A percentile compares a stretch with the other conserved stretches of the same genome.
Evolutionary conservation across 2,888 invertebrate genomes (phyloP).

Genomic region (Mythimna albipuncta): DNA sequence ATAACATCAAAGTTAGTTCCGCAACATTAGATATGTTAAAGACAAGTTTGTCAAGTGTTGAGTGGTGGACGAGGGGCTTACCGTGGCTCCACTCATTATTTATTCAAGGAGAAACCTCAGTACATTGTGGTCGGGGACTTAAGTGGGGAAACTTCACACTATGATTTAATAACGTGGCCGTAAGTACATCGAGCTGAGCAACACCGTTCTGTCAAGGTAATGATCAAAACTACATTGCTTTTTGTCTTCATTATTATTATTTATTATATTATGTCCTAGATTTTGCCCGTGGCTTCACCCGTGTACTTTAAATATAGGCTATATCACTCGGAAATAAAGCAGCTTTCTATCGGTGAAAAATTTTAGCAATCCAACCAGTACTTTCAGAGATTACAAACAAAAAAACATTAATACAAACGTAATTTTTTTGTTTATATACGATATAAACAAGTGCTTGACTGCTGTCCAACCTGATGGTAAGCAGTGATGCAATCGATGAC

Average conservation of each 20-base stretch:
- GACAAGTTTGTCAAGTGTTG: constrained; percentile 63
- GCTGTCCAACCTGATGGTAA: no score
- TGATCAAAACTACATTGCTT: constrained; percentile 49
- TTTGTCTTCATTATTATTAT: neutral
- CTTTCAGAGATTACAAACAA: no score
- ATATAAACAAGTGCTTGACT: no score
- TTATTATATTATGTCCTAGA: neutral
- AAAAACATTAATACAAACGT: no score
- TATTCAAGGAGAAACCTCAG: constrained; percentile 79
- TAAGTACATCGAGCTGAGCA: constrained; percentile 53
- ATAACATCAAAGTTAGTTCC: constrained; percentile 49
- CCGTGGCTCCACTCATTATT: constrained; percentile 73
- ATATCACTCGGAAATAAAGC: no score
- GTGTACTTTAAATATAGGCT: no score
- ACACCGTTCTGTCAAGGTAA: constrained; percentile 47
- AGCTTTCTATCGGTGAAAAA: no score
- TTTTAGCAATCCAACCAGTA: no score
- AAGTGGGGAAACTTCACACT: constrained; percentile 74
- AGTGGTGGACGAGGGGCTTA: constrained; percentile 61
- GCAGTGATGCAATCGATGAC: no score
- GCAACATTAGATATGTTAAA: constrained; percentile 60
- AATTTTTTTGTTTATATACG: no score
- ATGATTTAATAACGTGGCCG: constrained; percentile 70
- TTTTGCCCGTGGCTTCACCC: neutral
- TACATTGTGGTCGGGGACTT: constrained; percentile 73